A percentile compares a stretch with the other conserved stretches of the same genome.
Conservation (phyloP, 2,797 vertebrate species). For the Rousettus madagascariensis region DNA sequence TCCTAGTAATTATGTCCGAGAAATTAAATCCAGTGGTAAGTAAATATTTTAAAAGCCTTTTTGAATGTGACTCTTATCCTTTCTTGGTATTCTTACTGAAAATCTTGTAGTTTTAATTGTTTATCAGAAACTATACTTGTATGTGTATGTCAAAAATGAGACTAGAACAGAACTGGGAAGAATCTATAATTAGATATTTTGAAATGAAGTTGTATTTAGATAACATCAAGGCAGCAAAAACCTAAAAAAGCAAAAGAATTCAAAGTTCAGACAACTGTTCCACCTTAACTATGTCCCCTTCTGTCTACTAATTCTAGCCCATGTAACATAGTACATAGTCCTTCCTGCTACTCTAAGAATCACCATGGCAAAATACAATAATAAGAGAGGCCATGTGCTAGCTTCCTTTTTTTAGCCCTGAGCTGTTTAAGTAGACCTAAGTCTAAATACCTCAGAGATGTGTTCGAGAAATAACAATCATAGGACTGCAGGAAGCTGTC, state of each 20-base stretch:
- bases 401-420: conserved; percentile 62
- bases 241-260: conserved; percentile 64
- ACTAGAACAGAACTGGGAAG: conserved; percentile 47
- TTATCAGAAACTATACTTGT: conserved; percentile 36
- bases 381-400: conserved; percentile 60
- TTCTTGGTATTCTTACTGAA: conserved; percentile 50
- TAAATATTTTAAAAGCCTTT: conserved; percentile 55
- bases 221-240: conserved; percentile 16
- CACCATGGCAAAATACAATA: conserved; percentile 44
- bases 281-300: conserved; percentile 26
- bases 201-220: conserved; percentile 62
- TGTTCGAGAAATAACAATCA: conserved; percentile 29
- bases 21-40: conserved; percentile 97
- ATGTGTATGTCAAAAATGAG: conserved; percentile 35
- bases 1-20: conserved; percentile 98
- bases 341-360: conserved; percentile 42
- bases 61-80: neutral
- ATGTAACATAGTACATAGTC: neutral
- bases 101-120: conserved; percentile 48
- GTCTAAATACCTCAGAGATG: conserved; percentile 47
- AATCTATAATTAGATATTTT: conserved; percentile 56
- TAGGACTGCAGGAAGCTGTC: neutral
- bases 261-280: conserved; percentile 52
- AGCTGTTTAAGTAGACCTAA: conserved; percentile 39
- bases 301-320: conserved; percentile 29